phyloP scores from a whole-genome alignment of 2,113 vertebrate genomes.

The Oophaga pumilio region DNA sequence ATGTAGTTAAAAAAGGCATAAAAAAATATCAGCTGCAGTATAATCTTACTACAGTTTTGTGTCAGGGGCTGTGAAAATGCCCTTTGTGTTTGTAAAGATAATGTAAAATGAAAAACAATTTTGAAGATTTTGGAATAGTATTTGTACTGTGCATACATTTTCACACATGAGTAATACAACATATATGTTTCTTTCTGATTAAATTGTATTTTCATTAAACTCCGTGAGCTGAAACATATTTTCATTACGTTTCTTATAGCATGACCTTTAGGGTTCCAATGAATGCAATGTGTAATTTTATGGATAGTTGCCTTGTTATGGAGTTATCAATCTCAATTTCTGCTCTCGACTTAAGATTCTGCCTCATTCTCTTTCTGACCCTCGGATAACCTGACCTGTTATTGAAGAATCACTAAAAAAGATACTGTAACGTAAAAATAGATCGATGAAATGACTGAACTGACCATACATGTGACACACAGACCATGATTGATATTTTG shows the following conservation, averaged over 20 bases:
- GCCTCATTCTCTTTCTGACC: background rate
- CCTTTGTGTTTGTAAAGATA: background rate
- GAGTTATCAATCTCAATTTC: conserved; percentile 31
- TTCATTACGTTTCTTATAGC: background rate
- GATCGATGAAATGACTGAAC: background rate
- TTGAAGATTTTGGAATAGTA: background rate
- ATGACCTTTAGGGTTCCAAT: conserved; percentile 5
- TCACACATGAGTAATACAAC: background rate
- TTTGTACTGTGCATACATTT: background rate
- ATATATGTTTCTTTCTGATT: background rate
- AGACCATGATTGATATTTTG: background rate
- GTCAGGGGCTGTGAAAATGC: background rate
- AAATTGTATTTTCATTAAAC: conserved; percentile 7
- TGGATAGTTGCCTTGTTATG: conserved; percentile 9
- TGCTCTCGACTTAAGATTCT: background rate
- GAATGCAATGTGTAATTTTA: conserved; percentile 13
- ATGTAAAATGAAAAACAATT: background rate
- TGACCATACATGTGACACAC: too few relatives aligned
- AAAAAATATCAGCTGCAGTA: background rate
- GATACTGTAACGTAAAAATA: background rate
- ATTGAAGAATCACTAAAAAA: background rate
- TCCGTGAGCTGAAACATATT: conserved; percentile 12
- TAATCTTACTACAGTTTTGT: background rate
- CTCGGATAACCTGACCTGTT: background rate
- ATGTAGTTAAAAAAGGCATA: too few relatives aligned